Conservation (phyloP, 1,140 invertebrate species). For the Stenopsyche tienmushanensis region DNA sequence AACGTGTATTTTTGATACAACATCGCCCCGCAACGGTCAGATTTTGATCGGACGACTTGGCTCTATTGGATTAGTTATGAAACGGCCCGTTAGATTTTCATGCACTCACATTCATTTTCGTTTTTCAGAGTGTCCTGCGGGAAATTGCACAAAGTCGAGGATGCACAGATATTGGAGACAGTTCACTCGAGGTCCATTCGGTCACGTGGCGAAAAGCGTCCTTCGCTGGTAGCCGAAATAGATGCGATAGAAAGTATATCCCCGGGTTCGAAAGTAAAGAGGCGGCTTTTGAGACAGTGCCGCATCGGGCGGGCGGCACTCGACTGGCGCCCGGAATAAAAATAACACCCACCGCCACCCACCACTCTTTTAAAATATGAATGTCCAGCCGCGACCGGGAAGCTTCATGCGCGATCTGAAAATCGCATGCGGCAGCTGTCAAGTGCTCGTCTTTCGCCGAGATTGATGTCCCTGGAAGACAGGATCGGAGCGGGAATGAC, state of each 20-base stretch:
- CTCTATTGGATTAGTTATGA: too few relatives aligned
- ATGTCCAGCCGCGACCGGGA: slow-evolving; percentile 3
- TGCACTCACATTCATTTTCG: background rate
- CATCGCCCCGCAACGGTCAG: too few relatives aligned
- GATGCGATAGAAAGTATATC: background rate
- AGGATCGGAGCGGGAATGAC: background rate
- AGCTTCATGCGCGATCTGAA: background rate
- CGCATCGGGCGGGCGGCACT: slow-evolving; percentile 13
- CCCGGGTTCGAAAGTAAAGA: background rate
- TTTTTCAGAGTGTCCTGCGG: background rate
- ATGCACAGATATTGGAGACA: background rate
- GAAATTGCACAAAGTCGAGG: background rate
- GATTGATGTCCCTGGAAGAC: background rate
- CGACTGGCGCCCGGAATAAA: slow-evolving; percentile 21
- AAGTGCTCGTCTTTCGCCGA: too few relatives aligned
- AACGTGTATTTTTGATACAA: too few relatives aligned
- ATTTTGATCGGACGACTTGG: too few relatives aligned
- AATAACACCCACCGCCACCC: slow-evolving; percentile 18
- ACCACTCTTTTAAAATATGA: slow-evolving; percentile 8
- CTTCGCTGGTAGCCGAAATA: slow-evolving; percentile 20
- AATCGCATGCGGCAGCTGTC: background rate
- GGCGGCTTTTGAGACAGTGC: background rate
- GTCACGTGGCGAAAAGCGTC: background rate
- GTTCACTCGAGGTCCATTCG: background rate
- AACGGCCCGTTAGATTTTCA: too few relatives aligned